Evolutionary conservation across 2,797 vertebrate species (phyloP).

Genomic region (Coluber constrictor): DNA sequence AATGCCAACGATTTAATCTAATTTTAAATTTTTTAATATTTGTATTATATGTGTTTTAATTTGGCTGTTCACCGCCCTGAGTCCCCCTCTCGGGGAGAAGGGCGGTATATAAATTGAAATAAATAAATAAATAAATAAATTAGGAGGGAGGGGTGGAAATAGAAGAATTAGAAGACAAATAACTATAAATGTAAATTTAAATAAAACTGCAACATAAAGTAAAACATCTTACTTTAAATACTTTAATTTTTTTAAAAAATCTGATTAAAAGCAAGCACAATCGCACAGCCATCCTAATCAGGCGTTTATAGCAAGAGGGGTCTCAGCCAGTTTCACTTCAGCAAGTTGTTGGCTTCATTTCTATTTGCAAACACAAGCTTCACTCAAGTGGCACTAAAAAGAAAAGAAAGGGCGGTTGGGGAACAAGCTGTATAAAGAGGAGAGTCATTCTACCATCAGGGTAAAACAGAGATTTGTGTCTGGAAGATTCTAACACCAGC

Average conservation of each 20-base stretch:
- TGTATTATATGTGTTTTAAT: too few relatives aligned
- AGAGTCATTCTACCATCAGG: slow-evolving; percentile 34
- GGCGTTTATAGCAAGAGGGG: slow-evolving; percentile 27
- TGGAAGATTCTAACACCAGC: slow-evolving; percentile 8
- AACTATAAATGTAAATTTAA: background rate
- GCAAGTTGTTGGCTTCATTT: slow-evolving; percentile 63
- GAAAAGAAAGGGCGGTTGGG: slow-evolving; percentile 67
- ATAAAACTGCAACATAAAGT: background rate
- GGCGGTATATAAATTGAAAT: too few relatives aligned
- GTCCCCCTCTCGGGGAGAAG: too few relatives aligned
- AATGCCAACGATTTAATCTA: too few relatives aligned
- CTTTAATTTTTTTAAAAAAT: background rate
- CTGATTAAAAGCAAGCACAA: background rate
- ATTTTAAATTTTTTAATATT: too few relatives aligned
- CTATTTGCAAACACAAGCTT: slow-evolving; percentile 70
- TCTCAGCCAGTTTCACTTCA: slow-evolving; percentile 48
- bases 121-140: too few relatives aligned
- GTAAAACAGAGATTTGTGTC: slow-evolving; percentile 31
- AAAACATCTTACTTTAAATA: background rate
- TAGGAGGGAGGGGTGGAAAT: too few relatives aligned
- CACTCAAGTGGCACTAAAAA: slow-evolving; percentile 70
- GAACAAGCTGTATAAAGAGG: slow-evolving; percentile 70
- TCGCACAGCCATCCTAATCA: background rate
- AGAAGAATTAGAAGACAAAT: background rate
- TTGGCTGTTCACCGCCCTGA: too few relatives aligned